Percentiles rank a stretch among this genome's conserved stretches.
These are phyloP conservation scores for Probaryconus sp. DNA, from an alignment of 1,140 invertebrate species.

Conservation along the genomic window DNA sequence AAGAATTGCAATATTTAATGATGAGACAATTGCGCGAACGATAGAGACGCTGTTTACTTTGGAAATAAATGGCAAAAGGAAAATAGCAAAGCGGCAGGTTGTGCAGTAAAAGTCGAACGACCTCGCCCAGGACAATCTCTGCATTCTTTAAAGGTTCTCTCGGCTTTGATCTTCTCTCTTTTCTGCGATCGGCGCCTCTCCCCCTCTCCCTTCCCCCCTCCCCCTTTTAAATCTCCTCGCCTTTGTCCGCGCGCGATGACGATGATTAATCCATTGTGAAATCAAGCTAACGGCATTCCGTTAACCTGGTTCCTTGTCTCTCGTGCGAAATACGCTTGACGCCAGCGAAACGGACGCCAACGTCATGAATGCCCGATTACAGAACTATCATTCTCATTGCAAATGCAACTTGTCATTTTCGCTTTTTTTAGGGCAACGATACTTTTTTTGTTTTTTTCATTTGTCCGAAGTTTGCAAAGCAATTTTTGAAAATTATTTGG, in stretches of 20 bases:
- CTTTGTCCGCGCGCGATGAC: constrained; percentile 39
- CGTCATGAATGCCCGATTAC: constrained; percentile 7
- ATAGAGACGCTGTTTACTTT: constrained; percentile 13
- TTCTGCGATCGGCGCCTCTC: constrained; percentile 26
- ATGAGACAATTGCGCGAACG: too few species aligned
- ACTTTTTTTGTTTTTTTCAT: too few species aligned
- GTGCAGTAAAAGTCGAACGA: constrained; percentile 51
- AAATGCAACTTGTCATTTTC: neutral
- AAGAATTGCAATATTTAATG: too few species aligned
- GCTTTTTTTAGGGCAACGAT: neutral
- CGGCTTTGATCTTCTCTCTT: constrained; percentile 49
- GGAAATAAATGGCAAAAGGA: constrained; percentile 35
- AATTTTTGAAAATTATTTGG: too few species aligned
- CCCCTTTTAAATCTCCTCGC: constrained; percentile 1
- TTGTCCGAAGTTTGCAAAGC: too few species aligned
- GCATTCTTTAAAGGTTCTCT: constrained; percentile 52
- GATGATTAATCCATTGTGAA: constrained; percentile 62
- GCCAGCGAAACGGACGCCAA: constrained; percentile 21
- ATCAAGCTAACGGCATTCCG: constrained; percentile 61
- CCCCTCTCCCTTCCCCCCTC: constrained; percentile 17
- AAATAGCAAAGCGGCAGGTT: constrained; percentile 23
- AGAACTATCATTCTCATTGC: neutral
- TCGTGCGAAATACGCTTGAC: constrained; percentile 43
- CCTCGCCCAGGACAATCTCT: constrained; percentile 53
- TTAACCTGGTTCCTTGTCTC: constrained; percentile 59